A percentile compares a stretch with the other conserved stretches of the same genome.
Conservation (phyloP, 2,888 invertebrate genomes). For the Agrilus mali region DNA sequence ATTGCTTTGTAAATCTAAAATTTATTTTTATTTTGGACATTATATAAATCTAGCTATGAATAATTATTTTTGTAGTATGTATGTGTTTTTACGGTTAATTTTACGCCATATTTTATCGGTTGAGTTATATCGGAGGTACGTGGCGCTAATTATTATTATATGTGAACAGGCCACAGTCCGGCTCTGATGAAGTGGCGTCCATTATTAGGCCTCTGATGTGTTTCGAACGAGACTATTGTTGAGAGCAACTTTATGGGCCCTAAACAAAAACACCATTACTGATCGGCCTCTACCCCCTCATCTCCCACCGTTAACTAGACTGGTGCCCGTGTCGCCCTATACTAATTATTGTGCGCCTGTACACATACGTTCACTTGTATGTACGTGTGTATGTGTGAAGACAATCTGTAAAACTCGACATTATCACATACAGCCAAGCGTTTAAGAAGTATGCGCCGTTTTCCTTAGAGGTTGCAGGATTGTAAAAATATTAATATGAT, state of each 20-base stretch:
- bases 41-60: no score
- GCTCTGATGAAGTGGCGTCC: constrained; percentile 24
- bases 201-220: constrained; percentile 27
- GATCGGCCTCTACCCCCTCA: constrained; percentile 17
- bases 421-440: no score
- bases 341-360: constrained; percentile 10
- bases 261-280: constrained; percentile 31
- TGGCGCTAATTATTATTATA: not conserved
- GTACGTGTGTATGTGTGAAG: no score
- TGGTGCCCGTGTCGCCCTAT: constrained; percentile 10
- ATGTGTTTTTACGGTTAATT: no score
- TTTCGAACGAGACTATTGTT: constrained; percentile 26
- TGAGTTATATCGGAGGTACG: not conserved
- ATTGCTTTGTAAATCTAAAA: no score
- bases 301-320: constrained; percentile 11
- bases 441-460: no score
- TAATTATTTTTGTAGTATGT: no score
- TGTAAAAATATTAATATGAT: no score
- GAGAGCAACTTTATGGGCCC: constrained; percentile 28
- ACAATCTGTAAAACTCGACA: no score
- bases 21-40: no score
- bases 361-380: not conserved
- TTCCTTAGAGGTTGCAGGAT: no score
- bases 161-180: constrained; percentile 19
- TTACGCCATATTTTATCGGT: no score